Conservation (phyloP, 2,797 vertebrate genomes). For the Cyclopterus lumpus region DNA sequence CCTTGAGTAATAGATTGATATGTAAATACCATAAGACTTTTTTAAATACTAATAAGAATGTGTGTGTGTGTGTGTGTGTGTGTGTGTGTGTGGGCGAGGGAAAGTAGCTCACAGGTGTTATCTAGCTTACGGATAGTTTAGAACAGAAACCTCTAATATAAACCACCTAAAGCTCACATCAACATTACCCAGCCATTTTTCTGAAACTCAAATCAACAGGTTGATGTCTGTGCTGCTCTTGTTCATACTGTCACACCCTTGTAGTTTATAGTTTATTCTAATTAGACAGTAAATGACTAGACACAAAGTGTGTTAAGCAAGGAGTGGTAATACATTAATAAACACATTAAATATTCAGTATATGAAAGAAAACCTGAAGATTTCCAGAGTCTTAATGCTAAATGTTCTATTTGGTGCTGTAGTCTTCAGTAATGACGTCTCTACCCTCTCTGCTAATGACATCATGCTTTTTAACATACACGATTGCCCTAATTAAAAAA, state of each 20-base stretch:
- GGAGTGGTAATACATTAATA: not conserved
- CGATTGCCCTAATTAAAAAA: conserved; percentile 24
- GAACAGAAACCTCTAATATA: not conserved
- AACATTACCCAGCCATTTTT: conserved; percentile 5
- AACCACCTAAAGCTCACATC: conserved; percentile 6
- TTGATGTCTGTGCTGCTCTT: conserved; percentile 3
- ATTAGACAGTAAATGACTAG: conserved; percentile 8
- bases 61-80: no score
- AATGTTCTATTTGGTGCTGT: not conserved
- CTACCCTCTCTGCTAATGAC: not conserved
- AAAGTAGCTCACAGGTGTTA: not conserved
- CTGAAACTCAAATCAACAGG: not conserved
- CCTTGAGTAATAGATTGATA: not conserved
- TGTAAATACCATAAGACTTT: not conserved
- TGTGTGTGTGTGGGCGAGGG: conserved; percentile 1
- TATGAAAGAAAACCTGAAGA: not conserved
- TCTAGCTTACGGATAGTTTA: conserved; percentile 9
- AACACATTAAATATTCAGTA: not conserved
- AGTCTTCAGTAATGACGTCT: not conserved
- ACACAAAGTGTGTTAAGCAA: not conserved
- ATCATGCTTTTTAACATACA: conserved; percentile 11
- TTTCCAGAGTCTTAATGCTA: not conserved
- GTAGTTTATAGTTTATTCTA: conserved; percentile 12
- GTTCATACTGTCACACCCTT: conserved; percentile 1
- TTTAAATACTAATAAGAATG: not conserved